Percentiles rank a stretch among this genome's conserved stretches.
These are phyloP conservation scores for Galbula dea DNA, from an alignment of 2,113 vertebrate species.

Conservation along the genomic window DNA sequence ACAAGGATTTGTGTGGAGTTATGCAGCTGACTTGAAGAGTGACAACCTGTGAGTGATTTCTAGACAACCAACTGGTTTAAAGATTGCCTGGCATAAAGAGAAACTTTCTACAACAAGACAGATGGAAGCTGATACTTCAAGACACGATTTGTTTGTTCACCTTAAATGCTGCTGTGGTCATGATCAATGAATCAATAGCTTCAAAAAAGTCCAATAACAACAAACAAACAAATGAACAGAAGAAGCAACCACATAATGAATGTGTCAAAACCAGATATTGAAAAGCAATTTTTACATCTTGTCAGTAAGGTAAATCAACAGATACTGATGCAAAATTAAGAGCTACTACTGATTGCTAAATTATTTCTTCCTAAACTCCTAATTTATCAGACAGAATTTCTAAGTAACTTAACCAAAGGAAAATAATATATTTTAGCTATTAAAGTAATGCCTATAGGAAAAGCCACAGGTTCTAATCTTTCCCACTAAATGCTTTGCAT, in stretches of 20 bases:
- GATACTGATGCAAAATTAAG: slow-evolving; percentile 4
- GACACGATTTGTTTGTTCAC: background rate
- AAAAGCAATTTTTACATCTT: slow-evolving; percentile 6
- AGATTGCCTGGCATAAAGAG: background rate
- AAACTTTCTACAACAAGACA: background rate
- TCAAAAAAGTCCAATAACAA: background rate
- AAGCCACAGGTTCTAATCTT: background rate
- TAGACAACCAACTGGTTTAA: background rate
- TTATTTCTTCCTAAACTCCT: slow-evolving; percentile 18
- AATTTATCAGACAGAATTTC: slow-evolving; percentile 32
- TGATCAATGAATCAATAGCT: background rate
- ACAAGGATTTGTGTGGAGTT: background rate
- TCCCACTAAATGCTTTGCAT: background rate
- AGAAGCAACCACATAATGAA: background rate
- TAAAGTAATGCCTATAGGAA: background rate
- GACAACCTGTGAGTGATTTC: background rate
- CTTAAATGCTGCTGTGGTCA: background rate
- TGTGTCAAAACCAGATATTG: background rate
- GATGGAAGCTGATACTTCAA: background rate
- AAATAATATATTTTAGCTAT: slow-evolving; percentile 4
- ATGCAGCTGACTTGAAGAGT: background rate
- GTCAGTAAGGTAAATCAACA: background rate
- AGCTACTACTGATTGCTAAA: slow-evolving; percentile 7
- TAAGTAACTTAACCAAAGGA: slow-evolving; percentile 37
- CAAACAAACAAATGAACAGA: background rate